A percentile compares a stretch with the other conserved stretches of the same genome.
Conservation (phyloP, 2,888 invertebrate species). For the Diadegma fenestrale region DNA sequence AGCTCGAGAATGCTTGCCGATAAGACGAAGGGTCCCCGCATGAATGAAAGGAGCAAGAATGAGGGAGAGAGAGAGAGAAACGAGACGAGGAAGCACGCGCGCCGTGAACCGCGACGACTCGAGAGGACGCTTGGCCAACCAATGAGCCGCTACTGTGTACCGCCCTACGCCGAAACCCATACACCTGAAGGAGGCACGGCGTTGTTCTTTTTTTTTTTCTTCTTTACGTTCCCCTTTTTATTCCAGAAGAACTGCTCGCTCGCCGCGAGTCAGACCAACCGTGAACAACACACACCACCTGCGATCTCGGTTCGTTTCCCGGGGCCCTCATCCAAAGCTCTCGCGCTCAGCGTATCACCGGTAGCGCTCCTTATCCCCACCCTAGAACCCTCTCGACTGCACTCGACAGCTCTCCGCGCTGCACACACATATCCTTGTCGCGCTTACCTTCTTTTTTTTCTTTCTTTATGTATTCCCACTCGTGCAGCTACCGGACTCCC, state of each 20-base stretch:
- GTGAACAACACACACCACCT: slow-evolving; percentile 67
- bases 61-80: slow-evolving; percentile 63
- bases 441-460: slow-evolving; percentile 5
- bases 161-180: slow-evolving; percentile 82
- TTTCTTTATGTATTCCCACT: slow-evolving; percentile 24
- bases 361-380: slow-evolving; percentile 65
- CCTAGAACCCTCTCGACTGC: slow-evolving; percentile 47
- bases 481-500: slow-evolving; percentile 59
- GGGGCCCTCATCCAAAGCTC: slow-evolving; percentile 60
- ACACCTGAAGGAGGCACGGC: slow-evolving; percentile 72
- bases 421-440: slow-evolving; percentile 43
- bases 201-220: slow-evolving; percentile 71
- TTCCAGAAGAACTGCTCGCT: slow-evolving; percentile 64
- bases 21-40: slow-evolving; percentile 50
- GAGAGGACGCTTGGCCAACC: slow-evolving; percentile 80
- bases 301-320: slow-evolving; percentile 62
- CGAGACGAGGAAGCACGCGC: slow-evolving; percentile 63
- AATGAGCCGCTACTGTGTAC: slow-evolving; percentile 83
- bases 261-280: slow-evolving; percentile 67
- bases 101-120: slow-evolving; percentile 70
- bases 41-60: slow-evolving; percentile 65
- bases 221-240: slow-evolving; percentile 41
- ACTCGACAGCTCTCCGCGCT: slow-evolving; percentile 40
- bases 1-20: slow-evolving; percentile 57
- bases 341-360: slow-evolving; percentile 48